Percentiles rank a stretch among this genome's conserved stretches.
phyloP scores from a whole-genome alignment of 2,888 invertebrate genomes.

The Campopleginae sp. region DNA sequence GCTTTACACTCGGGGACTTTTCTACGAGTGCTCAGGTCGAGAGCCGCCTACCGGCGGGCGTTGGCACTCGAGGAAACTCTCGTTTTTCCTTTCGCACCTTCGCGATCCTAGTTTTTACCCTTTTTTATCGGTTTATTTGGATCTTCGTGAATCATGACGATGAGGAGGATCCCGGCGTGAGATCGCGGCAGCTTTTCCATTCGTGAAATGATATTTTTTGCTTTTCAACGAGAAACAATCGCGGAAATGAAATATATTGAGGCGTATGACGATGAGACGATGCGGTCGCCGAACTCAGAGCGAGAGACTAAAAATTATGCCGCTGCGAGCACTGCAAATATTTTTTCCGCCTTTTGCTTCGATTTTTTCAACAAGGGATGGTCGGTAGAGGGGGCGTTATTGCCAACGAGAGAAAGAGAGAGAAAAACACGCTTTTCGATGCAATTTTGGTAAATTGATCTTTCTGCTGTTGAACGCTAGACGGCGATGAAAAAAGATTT shows the following conservation, averaged over 20 bases:
- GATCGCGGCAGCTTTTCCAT: constrained; percentile 64
- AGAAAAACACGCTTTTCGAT: constrained; percentile 65
- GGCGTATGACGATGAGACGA: constrained; percentile 26
- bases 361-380: constrained; percentile 54
- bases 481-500: constrained; percentile 39
- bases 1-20: not conserved
- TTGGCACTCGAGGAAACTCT: not conserved
- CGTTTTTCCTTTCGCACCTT: not conserved
- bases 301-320: constrained; percentile 18
- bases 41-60: not conserved
- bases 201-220: constrained; percentile 35
- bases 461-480: constrained; percentile 63
- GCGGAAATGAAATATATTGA: constrained; percentile 20
- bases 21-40: not conserved
- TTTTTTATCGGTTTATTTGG: constrained; percentile 14
- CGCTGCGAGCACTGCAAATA: constrained; percentile 48
- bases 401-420: constrained; percentile 35
- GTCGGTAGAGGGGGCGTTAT: constrained; percentile 56
- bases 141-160: constrained; percentile 41
- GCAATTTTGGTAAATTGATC: constrained; percentile 66
- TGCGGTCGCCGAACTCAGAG: constrained; percentile 25
- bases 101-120: constrained; percentile 5
- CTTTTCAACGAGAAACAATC: constrained; percentile 30
- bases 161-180: constrained; percentile 61
- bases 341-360: constrained; percentile 14